Evolutionary conservation across 2,888 invertebrate genomes (phyloP).

Genomic region (Idaea straminata): DNA sequence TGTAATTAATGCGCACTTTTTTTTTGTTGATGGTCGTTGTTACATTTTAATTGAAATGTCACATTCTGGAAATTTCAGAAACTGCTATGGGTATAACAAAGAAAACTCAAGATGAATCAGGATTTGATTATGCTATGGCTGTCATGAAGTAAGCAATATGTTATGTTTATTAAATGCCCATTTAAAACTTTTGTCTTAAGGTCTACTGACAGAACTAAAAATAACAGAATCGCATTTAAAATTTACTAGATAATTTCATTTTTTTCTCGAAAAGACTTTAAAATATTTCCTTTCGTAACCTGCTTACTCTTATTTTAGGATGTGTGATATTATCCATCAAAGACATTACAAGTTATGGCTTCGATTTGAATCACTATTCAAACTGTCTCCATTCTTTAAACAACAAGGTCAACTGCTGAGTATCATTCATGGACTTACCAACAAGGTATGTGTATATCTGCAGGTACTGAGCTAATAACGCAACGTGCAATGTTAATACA

Average conservation of each 20-base stretch:
- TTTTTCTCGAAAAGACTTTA: too few species aligned
- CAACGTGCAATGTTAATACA: background rate
- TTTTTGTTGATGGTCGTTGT: background rate
- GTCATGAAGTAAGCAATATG: conserved; percentile 83
- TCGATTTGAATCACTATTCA: conserved; percentile 85
- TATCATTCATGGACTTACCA: conserved; percentile 88
- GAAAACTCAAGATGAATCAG: conserved; percentile 84
- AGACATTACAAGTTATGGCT: conserved; percentile 88
- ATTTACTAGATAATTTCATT: too few species aligned
- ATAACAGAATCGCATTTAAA: too few species aligned
- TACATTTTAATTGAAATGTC: background rate
- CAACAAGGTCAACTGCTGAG: conserved; percentile 84
- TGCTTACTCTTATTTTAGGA: conserved; percentile 53
- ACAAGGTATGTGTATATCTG: conserved; percentile 73
- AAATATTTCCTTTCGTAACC: too few species aligned
- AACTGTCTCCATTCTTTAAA: conserved; percentile 84
- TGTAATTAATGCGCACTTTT: background rate
- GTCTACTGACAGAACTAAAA: too few species aligned
- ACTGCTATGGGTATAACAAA: conserved; percentile 92
- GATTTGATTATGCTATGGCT: conserved; percentile 90
- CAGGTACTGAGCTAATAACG: background rate
- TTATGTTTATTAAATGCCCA: too few species aligned
- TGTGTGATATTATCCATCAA: conserved; percentile 90
- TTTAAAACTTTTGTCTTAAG: too few species aligned
- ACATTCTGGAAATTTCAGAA: conserved; percentile 65